These are phyloP conservation scores for Aphelenchoides fujianensis DNA, from an alignment of 1,140 invertebrate species.

Conservation along the genomic window DNA sequence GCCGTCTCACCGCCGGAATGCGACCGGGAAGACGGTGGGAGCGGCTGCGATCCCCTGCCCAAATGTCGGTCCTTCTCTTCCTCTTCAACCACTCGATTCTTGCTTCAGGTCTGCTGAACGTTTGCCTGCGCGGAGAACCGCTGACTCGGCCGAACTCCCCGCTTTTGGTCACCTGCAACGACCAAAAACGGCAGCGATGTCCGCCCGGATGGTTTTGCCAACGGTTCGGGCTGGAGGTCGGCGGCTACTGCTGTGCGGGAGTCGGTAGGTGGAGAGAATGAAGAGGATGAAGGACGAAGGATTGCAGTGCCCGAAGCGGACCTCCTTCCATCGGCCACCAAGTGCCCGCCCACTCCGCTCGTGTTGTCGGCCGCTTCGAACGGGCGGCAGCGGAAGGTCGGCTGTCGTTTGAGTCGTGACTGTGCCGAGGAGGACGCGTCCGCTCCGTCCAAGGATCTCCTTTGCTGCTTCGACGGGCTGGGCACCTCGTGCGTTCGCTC, in stretches of 20 bases:
- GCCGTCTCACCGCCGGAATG: constrained; percentile 30
- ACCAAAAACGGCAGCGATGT: constrained; percentile 33
- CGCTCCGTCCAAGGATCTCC: too few species aligned
- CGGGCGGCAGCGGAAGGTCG: not conserved
- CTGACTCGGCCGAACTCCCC: constrained; percentile 30
- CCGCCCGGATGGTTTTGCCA: constrained; percentile 54
- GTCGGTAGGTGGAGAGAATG: constrained; percentile 29
- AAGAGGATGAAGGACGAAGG: too few species aligned
- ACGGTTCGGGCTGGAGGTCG: constrained; percentile 39
- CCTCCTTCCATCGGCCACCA: constrained; percentile 16
- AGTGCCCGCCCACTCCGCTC: constrained; percentile 41
- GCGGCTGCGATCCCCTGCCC: constrained; percentile 38
- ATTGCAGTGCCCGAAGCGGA: constrained; percentile 28
- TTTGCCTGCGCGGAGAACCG: constrained; percentile 51
- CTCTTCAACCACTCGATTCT: too few species aligned
- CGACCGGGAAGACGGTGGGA: too few species aligned
- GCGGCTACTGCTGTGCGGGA: constrained; percentile 53
- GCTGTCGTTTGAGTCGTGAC: constrained; percentile 34
- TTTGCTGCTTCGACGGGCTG: constrained; percentile 54
- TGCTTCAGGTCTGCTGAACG: constrained; percentile 54
- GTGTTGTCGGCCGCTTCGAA: constrained; percentile 17
- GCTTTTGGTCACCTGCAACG: constrained; percentile 36
- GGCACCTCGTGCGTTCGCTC: constrained; percentile 37
- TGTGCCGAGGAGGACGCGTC: constrained; percentile 32
- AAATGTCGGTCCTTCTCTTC: constrained; percentile 33